Base-by-base conservation (phyloP, 92 coral and sea anemone species). In the Diadumene lineata region DNA sequence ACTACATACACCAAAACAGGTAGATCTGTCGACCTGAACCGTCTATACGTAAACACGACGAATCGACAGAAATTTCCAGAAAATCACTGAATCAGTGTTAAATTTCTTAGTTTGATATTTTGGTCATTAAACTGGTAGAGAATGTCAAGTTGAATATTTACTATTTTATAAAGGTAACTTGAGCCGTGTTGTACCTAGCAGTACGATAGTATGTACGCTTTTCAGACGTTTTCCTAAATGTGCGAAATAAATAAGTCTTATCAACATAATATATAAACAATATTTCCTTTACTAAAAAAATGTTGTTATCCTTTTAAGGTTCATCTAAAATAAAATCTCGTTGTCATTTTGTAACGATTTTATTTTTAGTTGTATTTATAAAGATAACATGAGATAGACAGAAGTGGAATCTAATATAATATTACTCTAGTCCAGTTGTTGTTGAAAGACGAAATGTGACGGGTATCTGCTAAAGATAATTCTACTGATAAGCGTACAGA, bases 41-140 rank as follows among this genome's bases (percentile, higher is more conserved):
- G 11, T 57, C 34, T 21, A 56, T 56, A 72, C 46, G 77, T 72
- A 72, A 72, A 72, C 77, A 72, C 23, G n/a, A 22, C 56, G 33
- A 23, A 48, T 34, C 75, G 43, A 9, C 21, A 33, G 53, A 48
- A 11, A 15, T 31, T 2, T 33, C 1, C 57, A 29, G 26, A 19
- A 51, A 51, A 48, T 23, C 31, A 38, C 23, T 70, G 48, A n/a
- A 18, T 50, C 18, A 10, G 48, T 2, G 63, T 16, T 70, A 25
- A 25, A 68, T 7, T 25, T 70, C n/a, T 30, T 4, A 38, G 26
- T n/a, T n/a, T n/a, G n/a, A n/a, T n/a, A n/a, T n/a, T n/a, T n/a
- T n/a, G n/a, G n/a, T n/a, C n/a, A n/a, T n/a, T n/a, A n/a, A n/a
- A n/a, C n/a, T n/a, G n/a, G n/a, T n/a, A n/a, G n/a, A n/a, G n/a